Evolutionary conservation across 2,888 invertebrate genomes (phyloP).

Genomic region (Neoitamus cyanurus): DNA sequence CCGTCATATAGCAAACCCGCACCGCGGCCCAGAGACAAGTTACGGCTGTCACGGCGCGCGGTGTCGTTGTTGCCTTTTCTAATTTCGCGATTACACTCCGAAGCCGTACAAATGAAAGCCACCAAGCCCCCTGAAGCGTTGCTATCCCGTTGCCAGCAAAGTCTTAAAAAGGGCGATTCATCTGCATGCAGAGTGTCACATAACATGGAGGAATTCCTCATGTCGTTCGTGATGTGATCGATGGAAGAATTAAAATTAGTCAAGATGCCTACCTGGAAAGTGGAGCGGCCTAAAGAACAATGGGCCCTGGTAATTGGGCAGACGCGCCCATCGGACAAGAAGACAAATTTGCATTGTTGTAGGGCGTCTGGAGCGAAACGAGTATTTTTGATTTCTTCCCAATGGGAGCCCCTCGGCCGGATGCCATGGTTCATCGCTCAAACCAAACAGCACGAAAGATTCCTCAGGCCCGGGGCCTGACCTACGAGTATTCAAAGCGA

Average conservation of each 20-base stretch:
- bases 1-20: conserved; percentile 14
- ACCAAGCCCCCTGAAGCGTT: conserved; percentile 13
- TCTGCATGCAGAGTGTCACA: conserved; percentile 30
- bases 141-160: conserved; percentile 7
- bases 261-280: conserved; percentile 11
- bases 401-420: not conserved
- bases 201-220: conserved; percentile 8
- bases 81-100: conserved; percentile 29
- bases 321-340: conserved; percentile 26
- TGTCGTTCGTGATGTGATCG: not conserved
- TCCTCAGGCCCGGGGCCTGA: not conserved
- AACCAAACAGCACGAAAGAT: not conserved
- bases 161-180: conserved; percentile 24
- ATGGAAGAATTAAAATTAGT: conserved; percentile 19
- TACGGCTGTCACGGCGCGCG: not conserved
- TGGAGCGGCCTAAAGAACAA: not conserved
- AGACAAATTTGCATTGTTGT: conserved; percentile 26
- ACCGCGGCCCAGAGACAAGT: not conserved
- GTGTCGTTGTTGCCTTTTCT: conserved; percentile 5
- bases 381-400: not conserved
- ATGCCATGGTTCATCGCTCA: not conserved
- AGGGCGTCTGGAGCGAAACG: conserved; percentile 19
- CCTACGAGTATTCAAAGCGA: not conserved
- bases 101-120: conserved; percentile 32
- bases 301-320: conserved; percentile 9